A percentile compares a stretch with the other conserved stretches of the same genome.
phyloP scores from a whole-genome alignment of 2,888 invertebrate genomes.

The Synanthedon andrenaeformis region DNA sequence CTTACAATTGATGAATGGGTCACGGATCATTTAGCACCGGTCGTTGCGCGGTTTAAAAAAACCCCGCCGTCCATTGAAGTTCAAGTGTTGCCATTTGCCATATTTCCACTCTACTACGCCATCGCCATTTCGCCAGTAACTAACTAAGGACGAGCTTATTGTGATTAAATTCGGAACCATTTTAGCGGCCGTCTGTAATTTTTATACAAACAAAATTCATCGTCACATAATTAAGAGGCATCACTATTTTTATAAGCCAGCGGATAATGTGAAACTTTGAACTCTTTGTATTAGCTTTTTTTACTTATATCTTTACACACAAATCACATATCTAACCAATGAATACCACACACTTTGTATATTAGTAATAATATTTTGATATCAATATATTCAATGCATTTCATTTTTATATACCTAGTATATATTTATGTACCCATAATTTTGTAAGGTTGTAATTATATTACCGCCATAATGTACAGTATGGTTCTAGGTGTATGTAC shows the following conservation, averaged over 20 bases:
- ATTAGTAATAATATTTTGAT: slow-evolving; percentile 66
- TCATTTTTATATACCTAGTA: slow-evolving; percentile 56
- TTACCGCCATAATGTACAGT: slow-evolving; percentile 57
- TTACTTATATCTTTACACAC: slow-evolving; percentile 52
- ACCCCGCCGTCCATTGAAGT: slow-evolving; percentile 4
- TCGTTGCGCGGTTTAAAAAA: slow-evolving; percentile 28
- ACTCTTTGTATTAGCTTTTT: slow-evolving; percentile 38
- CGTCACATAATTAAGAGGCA: slow-evolving; percentile 29
- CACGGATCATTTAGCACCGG: slow-evolving; percentile 31
- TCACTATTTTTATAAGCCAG: slow-evolving; percentile 59
- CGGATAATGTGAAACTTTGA: slow-evolving; percentile 25
- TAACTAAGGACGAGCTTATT: slow-evolving; percentile 30
- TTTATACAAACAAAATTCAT: slow-evolving; percentile 20
- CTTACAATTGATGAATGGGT: no score
- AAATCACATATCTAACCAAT: slow-evolving; percentile 63
- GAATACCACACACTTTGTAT: slow-evolving; percentile 47
- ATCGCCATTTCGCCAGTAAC: not conserved
- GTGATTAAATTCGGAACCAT: slow-evolving; percentile 28
- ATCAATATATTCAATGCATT: slow-evolving; percentile 60
- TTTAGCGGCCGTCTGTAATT: slow-evolving; percentile 37
- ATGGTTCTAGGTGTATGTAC: slow-evolving; percentile 57
- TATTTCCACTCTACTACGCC: no score
- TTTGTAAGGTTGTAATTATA: slow-evolving; percentile 53
- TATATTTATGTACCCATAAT: slow-evolving; percentile 42
- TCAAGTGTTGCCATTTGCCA: not conserved